Conservation (phyloP, 2,113 vertebrate species). For the Ardeotis arabs region DNA sequence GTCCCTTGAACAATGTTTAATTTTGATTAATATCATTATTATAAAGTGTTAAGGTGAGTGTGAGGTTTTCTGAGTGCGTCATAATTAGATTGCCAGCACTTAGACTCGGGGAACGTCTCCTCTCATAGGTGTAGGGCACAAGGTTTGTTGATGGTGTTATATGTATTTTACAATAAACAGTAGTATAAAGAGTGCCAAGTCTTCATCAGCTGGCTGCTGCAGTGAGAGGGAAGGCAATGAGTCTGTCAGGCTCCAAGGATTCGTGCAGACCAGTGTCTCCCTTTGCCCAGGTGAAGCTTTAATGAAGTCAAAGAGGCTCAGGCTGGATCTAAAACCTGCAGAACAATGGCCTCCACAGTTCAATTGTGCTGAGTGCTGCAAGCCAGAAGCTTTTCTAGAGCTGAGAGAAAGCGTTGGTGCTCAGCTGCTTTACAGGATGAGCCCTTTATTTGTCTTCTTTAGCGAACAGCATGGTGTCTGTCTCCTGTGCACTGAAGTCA, state of each 20-base stretch:
- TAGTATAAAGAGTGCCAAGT: neutral
- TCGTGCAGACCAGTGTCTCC: neutral
- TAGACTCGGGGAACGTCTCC: neutral
- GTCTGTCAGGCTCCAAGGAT: neutral
- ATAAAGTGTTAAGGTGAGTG: neutral
- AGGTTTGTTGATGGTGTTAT: neutral
- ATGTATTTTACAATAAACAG: neutral
- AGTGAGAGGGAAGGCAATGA: neutral
- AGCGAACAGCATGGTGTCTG: neutral
- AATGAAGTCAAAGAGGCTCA: neutral
- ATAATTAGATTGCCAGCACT: neutral
- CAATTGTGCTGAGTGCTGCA: neutral
- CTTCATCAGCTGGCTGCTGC: neutral
- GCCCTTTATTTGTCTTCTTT: constrained; percentile 35
- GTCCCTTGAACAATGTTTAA: neutral
- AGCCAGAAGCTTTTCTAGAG: neutral
- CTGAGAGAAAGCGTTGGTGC: neutral
- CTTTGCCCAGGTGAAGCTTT: neutral
- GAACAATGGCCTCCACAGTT: neutral
- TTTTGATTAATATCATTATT: neutral
- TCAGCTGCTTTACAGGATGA: constrained; percentile 1
- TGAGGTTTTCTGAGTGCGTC: neutral
- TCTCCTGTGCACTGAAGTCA: neutral
- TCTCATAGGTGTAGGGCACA: neutral
- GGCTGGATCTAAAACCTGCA: neutral